Conservation (phyloP, 1,140 invertebrate genomes). For the Drosophila equinoxialis region DNA sequence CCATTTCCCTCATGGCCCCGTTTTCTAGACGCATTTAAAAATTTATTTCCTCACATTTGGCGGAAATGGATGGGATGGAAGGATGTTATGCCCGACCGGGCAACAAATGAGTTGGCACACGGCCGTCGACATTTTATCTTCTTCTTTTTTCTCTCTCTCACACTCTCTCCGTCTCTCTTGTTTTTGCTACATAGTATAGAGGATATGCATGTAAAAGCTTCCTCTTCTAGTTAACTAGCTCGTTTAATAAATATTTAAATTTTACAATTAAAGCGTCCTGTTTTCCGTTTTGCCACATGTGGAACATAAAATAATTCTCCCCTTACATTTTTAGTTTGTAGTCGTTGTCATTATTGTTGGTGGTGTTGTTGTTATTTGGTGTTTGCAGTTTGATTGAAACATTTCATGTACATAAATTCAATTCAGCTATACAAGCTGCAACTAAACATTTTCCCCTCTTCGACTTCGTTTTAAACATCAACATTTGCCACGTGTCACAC, state of each 20-base stretch:
- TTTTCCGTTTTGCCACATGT: conserved; percentile 22
- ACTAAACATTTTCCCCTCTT: conserved; percentile 38
- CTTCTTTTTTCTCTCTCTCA: background rate
- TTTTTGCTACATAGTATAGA: background rate
- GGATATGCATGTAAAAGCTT: conserved; percentile 1
- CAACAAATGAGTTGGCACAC: conserved; percentile 63
- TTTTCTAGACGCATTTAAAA: conserved; percentile 54
- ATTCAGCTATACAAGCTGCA: conserved; percentile 53
- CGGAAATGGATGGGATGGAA: conserved; percentile 47
- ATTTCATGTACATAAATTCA: conserved; percentile 57
- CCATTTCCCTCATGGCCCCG: conserved; percentile 24
- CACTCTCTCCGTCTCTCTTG: too few species aligned
- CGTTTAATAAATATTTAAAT: conserved; percentile 54
- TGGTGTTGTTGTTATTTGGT: background rate
- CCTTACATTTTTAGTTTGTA: background rate
- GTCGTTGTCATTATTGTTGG: background rate
- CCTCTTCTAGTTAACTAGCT: conserved; percentile 19
- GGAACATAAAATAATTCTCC: conserved; percentile 23
- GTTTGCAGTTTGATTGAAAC: conserved; percentile 33
- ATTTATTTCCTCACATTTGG: conserved; percentile 63
- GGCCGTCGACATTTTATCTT: conserved; percentile 36
- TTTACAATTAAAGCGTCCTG: conserved; percentile 52
- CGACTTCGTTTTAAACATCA: background rate
- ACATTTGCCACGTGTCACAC: conserved; percentile 39
- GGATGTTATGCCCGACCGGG: conserved; percentile 48